Evolutionary conservation across 2,888 invertebrate genomes (phyloP).

Genomic region (Tethea ocularis): DNA sequence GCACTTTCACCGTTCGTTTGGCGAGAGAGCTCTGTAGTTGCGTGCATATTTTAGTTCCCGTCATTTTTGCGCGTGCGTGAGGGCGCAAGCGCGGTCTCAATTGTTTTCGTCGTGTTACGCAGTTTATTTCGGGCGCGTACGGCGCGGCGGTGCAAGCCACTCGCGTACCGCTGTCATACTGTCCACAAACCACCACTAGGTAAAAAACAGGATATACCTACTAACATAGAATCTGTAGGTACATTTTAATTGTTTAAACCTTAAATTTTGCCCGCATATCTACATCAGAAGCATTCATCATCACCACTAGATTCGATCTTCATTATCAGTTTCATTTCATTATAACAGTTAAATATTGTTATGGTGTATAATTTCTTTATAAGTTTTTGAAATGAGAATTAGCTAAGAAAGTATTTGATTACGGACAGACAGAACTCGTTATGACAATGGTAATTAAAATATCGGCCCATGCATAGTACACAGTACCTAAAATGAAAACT

Average conservation of each 20-base stretch:
- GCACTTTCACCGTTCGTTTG: constrained; percentile 15
- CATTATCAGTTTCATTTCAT: too few relatives aligned
- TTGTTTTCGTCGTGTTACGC: constrained; percentile 83
- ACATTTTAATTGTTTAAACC: neutral
- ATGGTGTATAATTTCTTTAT: too few relatives aligned
- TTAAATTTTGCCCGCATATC: neutral
- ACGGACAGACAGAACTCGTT: too few relatives aligned
- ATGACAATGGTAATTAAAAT: too few relatives aligned
- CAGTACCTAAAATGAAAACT: too few relatives aligned
- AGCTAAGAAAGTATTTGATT: too few relatives aligned
- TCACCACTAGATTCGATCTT: too few relatives aligned
- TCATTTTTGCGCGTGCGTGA: constrained; percentile 74
- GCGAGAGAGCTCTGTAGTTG: constrained; percentile 32
- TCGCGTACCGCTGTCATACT: constrained; percentile 70
- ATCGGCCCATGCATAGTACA: too few relatives aligned
- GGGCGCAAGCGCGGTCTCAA: constrained; percentile 72
- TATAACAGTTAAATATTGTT: too few relatives aligned
- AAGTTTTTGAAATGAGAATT: too few relatives aligned
- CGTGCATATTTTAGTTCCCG: constrained; percentile 63
- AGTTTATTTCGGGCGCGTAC: constrained; percentile 76
- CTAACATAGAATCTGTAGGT: constrained; percentile 41
- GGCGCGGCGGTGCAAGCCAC: constrained; percentile 68
- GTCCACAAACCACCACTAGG: constrained; percentile 59
- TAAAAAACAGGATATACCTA: constrained; percentile 58
- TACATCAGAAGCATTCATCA: too few relatives aligned